Evolutionary conservation across 2,113 vertebrate species (phyloP), one percentile per base, ranked within the genome.

Genomic region (Fulica atra): DNA sequence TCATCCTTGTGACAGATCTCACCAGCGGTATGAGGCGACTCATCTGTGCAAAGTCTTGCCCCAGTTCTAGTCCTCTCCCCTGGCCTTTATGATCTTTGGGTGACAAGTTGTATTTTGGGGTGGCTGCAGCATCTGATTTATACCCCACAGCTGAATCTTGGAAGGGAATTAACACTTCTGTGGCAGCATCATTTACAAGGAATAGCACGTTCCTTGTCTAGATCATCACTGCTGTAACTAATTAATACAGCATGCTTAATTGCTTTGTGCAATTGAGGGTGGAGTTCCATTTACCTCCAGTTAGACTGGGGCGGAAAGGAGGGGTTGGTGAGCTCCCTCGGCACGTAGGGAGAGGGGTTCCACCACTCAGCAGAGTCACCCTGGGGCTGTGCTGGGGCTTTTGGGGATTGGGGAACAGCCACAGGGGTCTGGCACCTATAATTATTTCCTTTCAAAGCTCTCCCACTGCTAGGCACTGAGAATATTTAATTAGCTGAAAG

Each of bases 231-330:
- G 56, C 93, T 72, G 81, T 89, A 35, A 69, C 89, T 91, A 86
- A 96, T 95, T 91, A 94, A 92, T 93, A 71, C 71, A 60, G 64
- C 59, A 86, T 8, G 89, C 81, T 91, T 86, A 91, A 91, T 77
- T 73, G 84, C 84, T 79, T 66, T 79, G 81, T 95, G 93, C 53
- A 69, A 53, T 85, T 91, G 93, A 89, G 53, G 59, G 59, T 89
- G 92, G 78, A 85, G 81, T 35, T 78, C 70, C 40, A 21, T 85
- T 82, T 93, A 65, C 54, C 46, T 91, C n/a, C 29, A 46, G 54
- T 63, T 33, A 36, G 79, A 13, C 6, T 40, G 8, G 9, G 38
- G 72, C n/a, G 56, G 53, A 71, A 7, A 8, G 38, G 72, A 46
- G 48, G 74, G 42, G 40, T 42, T 74, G 63, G 35, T 3, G 16